phyloP scores from a whole-genome alignment of 1,140 invertebrate species.

The Stegodyphus mimosarum region DNA sequence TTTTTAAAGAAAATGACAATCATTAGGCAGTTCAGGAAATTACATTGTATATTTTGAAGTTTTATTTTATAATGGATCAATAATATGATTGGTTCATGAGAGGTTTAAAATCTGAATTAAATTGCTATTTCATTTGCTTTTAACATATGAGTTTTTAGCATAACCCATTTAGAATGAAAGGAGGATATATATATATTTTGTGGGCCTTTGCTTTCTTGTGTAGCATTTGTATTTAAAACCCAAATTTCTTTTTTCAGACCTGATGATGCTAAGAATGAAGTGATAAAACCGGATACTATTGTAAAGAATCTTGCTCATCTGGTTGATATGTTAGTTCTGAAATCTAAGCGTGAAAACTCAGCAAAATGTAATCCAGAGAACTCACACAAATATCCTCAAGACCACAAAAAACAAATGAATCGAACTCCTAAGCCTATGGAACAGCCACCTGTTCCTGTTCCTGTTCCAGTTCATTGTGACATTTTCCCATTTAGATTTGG shows the following conservation, averaged over 20 bases:
- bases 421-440: conserved; percentile 31
- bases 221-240: neutral
- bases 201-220: neutral
- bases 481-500: conserved; percentile 41
- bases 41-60: too few relatives aligned
- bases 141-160: too few relatives aligned
- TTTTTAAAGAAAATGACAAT: too few relatives aligned
- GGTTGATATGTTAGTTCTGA: conserved; percentile 66
- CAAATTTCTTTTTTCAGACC: conserved; percentile 14
- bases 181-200: neutral
- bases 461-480: conserved; percentile 4
- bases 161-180: too few relatives aligned
- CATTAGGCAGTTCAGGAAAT: too few relatives aligned
- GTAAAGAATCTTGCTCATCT: conserved; percentile 72
- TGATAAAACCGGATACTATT: conserved; percentile 72
- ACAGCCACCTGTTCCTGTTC: neutral
- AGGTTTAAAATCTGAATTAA: too few relatives aligned
- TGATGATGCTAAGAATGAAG: conserved; percentile 71
- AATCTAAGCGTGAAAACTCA: conserved; percentile 49
- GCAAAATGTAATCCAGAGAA: conserved; percentile 14
- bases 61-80: too few relatives aligned
- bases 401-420: conserved; percentile 27
- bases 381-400: conserved; percentile 32
- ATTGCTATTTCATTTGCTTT: too few relatives aligned
- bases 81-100: too few relatives aligned